phyloP scores from a whole-genome alignment of 1,140 invertebrate genomes.

The Heliothis subflexa region DNA sequence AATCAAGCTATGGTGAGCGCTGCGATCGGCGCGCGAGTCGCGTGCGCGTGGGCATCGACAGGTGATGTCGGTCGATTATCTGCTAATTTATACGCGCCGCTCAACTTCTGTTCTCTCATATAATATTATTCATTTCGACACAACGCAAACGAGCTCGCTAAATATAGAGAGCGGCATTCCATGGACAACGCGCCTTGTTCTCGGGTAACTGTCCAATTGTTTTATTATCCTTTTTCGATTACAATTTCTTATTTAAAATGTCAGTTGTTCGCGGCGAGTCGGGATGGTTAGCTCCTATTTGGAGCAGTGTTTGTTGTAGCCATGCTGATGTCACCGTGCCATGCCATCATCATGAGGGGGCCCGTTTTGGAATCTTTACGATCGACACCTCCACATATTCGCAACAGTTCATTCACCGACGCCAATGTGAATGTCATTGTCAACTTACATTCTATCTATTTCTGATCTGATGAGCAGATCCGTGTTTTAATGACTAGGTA shows the following conservation, averaged over 20 bases:
- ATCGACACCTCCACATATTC: conserved; percentile 81
- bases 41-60: conserved; percentile 73
- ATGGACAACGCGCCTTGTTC: conserved; percentile 62
- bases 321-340: conserved; percentile 74
- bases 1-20: conserved; percentile 57
- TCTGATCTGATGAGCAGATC: conserved; percentile 59
- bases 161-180: conserved; percentile 77
- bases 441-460: conserved; percentile 67
- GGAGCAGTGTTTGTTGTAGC: conserved; percentile 63
- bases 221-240: conserved; percentile 71
- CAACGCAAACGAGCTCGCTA: conserved; percentile 75
- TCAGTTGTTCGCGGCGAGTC: conserved; percentile 59
- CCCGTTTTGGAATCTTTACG: conserved; percentile 81
- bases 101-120: conserved; percentile 78
- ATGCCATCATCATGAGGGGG: conserved; percentile 68
- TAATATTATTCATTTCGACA: conserved; percentile 78
- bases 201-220: conserved; percentile 67
- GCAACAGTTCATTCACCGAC: conserved; percentile 80
- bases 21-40: conserved; percentile 61
- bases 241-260: conserved; percentile 72
- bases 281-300: conserved; percentile 64
- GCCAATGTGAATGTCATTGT: conserved; percentile 68
- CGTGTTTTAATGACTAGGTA: conserved; percentile 45
- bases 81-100: conserved; percentile 77
- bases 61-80: conserved; percentile 77